These are phyloP conservation scores for Nomada flava DNA, from an alignment of 2,888 invertebrate genomes.

Conservation along the genomic window DNA sequence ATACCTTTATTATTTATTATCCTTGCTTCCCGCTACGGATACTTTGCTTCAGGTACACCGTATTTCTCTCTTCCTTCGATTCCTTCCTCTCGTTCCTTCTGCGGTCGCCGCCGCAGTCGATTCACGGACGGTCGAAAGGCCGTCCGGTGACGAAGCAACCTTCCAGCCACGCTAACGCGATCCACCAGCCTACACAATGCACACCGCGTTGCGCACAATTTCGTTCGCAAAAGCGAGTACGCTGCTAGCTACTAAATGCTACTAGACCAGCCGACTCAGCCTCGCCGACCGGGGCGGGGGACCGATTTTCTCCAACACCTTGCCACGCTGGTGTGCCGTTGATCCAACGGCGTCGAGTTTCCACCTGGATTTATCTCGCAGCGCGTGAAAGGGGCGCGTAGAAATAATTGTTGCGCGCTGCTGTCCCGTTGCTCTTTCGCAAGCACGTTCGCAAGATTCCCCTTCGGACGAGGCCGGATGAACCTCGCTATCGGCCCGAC, in stretches of 20 bases:
- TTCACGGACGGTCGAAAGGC: slow-evolving; percentile 74
- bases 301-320: too few relatives aligned
- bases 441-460: slow-evolving; percentile 10
- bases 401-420: slow-evolving; percentile 30
- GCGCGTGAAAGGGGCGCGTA: slow-evolving; percentile 43
- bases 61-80: slow-evolving; percentile 43
- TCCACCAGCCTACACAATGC: slow-evolving; percentile 1
- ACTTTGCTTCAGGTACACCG: slow-evolving; percentile 62
- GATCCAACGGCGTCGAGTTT: too few relatives aligned
- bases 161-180: slow-evolving; percentile 58
- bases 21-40: slow-evolving; percentile 74
- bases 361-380: background rate
- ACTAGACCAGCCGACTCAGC: too few relatives aligned
- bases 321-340: too few relatives aligned
- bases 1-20: slow-evolving; percentile 82
- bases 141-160: slow-evolving; percentile 78
- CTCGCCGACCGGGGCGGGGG: too few relatives aligned
- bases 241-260: too few relatives aligned
- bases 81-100: slow-evolving; percentile 7
- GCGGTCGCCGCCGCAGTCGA: slow-evolving; percentile 15
- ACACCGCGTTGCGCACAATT: slow-evolving; percentile 35
- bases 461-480: slow-evolving; percentile 16
- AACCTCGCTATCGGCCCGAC: slow-evolving; percentile 52
- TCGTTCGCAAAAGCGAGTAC: slow-evolving; percentile 4
- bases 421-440: slow-evolving; percentile 53